Evolutionary conservation across 37 sponge, comb jelly and placozoan genomes (phyloP), one percentile per base, ranked within the genome.

Genomic region (Hormiphora californensis): DNA sequence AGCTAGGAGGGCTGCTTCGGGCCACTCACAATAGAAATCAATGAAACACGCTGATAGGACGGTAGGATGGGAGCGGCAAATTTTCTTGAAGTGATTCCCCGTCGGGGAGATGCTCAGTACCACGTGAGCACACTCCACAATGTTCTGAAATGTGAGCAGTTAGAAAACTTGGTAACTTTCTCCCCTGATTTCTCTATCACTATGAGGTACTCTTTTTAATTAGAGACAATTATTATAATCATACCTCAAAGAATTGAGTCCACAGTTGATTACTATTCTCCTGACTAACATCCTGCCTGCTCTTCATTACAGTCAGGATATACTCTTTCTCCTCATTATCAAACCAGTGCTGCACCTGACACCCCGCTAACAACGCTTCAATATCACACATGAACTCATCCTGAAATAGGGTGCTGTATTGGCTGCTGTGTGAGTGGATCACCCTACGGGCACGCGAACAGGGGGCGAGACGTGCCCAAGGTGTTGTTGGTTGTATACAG

Each of bases 21-120:
- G 89, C 92, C 92, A 92, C 51, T 92, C 90, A 40, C 88, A 86
- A 86, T 53, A 90, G 54, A 88, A 88, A 68, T 92, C 73, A n/a
- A 90, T 55, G 23, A 88, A 89, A 12, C 67, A 85, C 61, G 54
- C 81, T 28, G 86, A 49, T 28, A 92, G 46, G 44, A 92, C 54
- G 32, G 67, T 54, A 27, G 90, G 90, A 69, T 90, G 89, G 62
- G 32, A 73, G 30, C 88, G 54, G 65, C 90, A 90, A 4, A 85
- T 32, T 17, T 43, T 27, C 2, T 46, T 44, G 35, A 92, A 67
- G 32, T 54, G 28, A 31, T 30, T 32, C 54, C 89, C 90, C 33
- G 78, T 27, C 30, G 88, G 90, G 68, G 86, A 88, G 46, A 88
- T 86, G 35, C 90, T 89, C 0, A 92, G 37, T 9, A 87, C 90